phyloP scores from a whole-genome alignment of 2,888 invertebrate genomes.

The Fissipunctia ypsillon region DNA sequence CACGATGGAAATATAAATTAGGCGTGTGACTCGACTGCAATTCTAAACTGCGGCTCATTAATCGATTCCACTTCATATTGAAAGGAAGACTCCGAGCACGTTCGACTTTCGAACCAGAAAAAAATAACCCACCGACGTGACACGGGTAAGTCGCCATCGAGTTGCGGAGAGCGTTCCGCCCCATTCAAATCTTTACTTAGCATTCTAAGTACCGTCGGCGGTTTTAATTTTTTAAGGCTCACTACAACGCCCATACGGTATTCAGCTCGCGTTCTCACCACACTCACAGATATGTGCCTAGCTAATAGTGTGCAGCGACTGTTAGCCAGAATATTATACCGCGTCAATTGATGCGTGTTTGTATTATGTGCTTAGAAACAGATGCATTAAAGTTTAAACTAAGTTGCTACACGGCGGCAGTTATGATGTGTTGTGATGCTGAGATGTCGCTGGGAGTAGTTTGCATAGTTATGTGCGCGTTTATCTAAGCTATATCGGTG shows the following conservation, averaged over 20 bases:
- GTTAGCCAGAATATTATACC: constrained; percentile 65
- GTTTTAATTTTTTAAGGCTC: constrained; percentile 87
- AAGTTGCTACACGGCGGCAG: constrained; percentile 56
- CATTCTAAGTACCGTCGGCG: constrained; percentile 84
- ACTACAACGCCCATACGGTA: constrained; percentile 84
- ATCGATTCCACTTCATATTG: constrained; percentile 78
- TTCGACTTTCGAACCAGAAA: constrained; percentile 79
- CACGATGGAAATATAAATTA: constrained; percentile 60
- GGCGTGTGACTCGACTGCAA: constrained; percentile 70
- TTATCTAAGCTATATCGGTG: constrained; percentile 87
- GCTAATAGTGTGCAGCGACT: constrained; percentile 83
- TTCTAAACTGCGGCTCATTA: constrained; percentile 77
- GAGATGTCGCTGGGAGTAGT: constrained; percentile 77
- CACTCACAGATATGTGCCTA: constrained; percentile 84
- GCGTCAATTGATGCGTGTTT: constrained; percentile 54
- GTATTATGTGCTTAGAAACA: constrained; percentile 69
- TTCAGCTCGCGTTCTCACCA: constrained; percentile 87
- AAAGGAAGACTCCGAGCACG: constrained; percentile 78
- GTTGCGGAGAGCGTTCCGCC: constrained; percentile 79
- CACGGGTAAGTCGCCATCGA: constrained; percentile 80
- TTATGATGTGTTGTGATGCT: constrained; percentile 69
- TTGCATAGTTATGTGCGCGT: constrained; percentile 88
- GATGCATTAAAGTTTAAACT: constrained; percentile 74
- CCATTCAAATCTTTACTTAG: constrained; percentile 87
- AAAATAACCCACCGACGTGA: constrained; percentile 80